Evolutionary conservation across 2,113 vertebrate species (phyloP).

Genomic region (Megaleporinus macrocephalus): DNA sequence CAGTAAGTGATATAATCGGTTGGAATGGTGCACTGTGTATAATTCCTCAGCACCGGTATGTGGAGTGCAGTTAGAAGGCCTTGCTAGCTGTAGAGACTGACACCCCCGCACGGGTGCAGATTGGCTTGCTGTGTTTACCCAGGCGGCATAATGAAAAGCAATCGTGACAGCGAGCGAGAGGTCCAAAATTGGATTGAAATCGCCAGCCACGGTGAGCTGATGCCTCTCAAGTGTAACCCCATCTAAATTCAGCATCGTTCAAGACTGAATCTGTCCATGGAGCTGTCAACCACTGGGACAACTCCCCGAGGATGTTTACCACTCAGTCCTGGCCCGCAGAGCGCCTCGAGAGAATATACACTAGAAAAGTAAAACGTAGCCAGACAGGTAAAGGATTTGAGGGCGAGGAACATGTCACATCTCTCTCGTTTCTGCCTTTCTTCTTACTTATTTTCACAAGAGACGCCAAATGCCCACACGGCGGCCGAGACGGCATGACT

Average conservation of each 20-base stretch:
- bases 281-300: slow-evolving; percentile 28
- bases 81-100: slow-evolving; percentile 23
- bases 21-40: slow-evolving; percentile 9
- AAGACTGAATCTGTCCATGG: slow-evolving; percentile 17
- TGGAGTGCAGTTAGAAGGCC: not conserved
- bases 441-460: not conserved
- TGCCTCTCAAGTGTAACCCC: slow-evolving; percentile 28
- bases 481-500: not conserved
- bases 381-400: not conserved
- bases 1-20: not conserved
- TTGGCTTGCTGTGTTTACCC: slow-evolving; percentile 38
- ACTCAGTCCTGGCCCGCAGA: not conserved
- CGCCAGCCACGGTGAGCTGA: slow-evolving; percentile 22
- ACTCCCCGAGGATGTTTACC: not conserved
- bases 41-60: not conserved
- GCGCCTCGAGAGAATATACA: not conserved
- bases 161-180: slow-evolving; percentile 35
- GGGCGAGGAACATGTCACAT: not conserved
- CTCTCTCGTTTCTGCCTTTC: slow-evolving; percentile 2
- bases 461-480: not conserved
- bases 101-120: slow-evolving; percentile 12
- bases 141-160: slow-evolving; percentile 26
- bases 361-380: not conserved
- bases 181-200: slow-evolving; percentile 53
- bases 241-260: slow-evolving; percentile 46